Base-by-base conservation (phyloP, 2,797 vertebrate genomes). In the Podarcis lilfordi region DNA sequence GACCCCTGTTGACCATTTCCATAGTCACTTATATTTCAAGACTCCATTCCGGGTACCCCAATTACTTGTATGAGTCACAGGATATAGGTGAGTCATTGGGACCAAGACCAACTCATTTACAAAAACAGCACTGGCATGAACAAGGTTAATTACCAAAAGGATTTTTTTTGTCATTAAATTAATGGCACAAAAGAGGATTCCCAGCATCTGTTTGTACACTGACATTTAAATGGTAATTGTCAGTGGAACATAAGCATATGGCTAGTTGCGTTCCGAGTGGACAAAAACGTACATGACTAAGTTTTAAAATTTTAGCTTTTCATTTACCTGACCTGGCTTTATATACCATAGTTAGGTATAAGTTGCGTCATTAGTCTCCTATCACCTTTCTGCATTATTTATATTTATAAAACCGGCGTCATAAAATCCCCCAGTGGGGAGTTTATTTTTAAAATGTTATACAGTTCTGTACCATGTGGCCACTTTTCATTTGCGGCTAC, bases 201-300 rank as follows among this genome's bases (percentile, higher is more conserved):
- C 77, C 55, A 88, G 88, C 92, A 96, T 91, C 95, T 96, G 96
- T 93, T 93, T 94, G 82, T 92, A 95, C 94, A 92, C 94, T 96
- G 96, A 96, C 92, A 95, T 96, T 97, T 96, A 96, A 96, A 95
- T 90, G 91, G 93, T 93, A 96, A 88, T 93, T 95, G 90, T 90
- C 94, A 91, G 88, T 92, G 94, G 94, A 93, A 93, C 90, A 89
- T 13, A 92, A 96, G 90, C 95, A 94, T 95, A 95, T 93, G 95
- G 91, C 91, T 91, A 84, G 87, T 88, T 84, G 93, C 95, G 92
- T 85, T 89, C 88, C 59, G 89, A 95, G 91, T 93, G 84, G 79
- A 95, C 89, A 96, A 90, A 40, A n/a, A 90, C 86, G 91, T 83
- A 45, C 35, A 3, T 85, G 82, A 77, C 85, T 91, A 88, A 82